Base-by-base conservation (phyloP, 2,113 vertebrate genomes). In the Pseudorhombus dupliciocellatus region DNA sequence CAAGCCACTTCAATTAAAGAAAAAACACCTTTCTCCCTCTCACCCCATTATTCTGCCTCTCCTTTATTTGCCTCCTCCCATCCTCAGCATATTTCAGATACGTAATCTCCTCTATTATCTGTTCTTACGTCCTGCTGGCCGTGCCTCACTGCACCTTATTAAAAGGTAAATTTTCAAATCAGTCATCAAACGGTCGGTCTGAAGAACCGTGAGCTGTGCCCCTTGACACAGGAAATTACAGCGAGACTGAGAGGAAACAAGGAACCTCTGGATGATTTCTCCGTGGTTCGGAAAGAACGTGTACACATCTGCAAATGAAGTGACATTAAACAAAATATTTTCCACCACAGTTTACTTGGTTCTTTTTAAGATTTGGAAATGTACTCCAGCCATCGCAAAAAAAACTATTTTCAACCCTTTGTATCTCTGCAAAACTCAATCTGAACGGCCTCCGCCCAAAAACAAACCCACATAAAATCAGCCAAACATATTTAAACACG, bases 131-230 rank as follows among this genome's bases (percentile, higher is more conserved):
- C 77, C 88, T 15, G 66, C 73, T 86, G 87, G 73, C 69, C 51
- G 48, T 56, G 81, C 73, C 81, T 87, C 57, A 25, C 54, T 70
- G 67, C 87, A 84, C 74, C 83, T 91, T 85, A 90, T 91, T 90
- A 90, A 91, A 92, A 90, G 90, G 86, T 76, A 84, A 84, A 80
- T 90, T 91, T 88, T 78, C 65, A 82, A 83, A 84, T 81, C 81
- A 80, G 84, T 85, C 84, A 89, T 85, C 62, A 15, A 77, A 76
- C 57, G 70, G 69, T 89, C 89, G 86, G 75, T 80, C 68, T 16
- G 52, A 54, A 87, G 78, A 86, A 66, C 34, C 57, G 66, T n/a
- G 58, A 75, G 65, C 71, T 73, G 34, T 59, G 79, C 20, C 46
- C 46, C 18, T 50, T 50, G 18, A 7, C 2, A 87, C 87, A 90